A percentile compares a stretch with the other conserved stretches of the same genome.
phyloP scores from a whole-genome alignment of 2,113 vertebrate genomes.

The Colinus virginianus region DNA sequence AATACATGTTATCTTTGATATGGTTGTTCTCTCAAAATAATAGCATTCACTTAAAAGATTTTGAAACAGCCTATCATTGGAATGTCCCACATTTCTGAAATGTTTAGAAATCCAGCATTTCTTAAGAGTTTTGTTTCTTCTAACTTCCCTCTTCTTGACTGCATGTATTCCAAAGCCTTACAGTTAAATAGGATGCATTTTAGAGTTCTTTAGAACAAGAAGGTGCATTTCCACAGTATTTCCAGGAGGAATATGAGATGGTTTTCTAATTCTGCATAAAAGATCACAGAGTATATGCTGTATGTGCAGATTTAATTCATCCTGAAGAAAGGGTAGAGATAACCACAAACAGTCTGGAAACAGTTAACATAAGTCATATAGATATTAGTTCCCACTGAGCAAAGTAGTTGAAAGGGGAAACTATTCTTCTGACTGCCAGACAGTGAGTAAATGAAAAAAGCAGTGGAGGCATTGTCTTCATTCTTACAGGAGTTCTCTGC shows the following conservation, averaged over 20 bases:
- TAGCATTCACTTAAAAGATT: background rate
- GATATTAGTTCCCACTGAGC: background rate
- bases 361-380: background rate
- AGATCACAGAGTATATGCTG: background rate
- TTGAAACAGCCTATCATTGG: background rate
- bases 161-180: background rate
- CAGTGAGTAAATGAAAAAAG: background rate
- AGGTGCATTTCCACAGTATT: background rate
- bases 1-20: background rate
- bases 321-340: background rate
- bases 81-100: background rate
- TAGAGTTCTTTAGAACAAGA: background rate
- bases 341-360: background rate
- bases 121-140: background rate
- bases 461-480: fast-evolving
- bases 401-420: background rate
- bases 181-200: background rate
- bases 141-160: background rate
- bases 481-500: background rate
- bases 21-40: background rate
- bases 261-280: background rate
- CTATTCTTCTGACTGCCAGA: background rate
- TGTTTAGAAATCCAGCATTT: background rate
- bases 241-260: background rate
- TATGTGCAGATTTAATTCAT: background rate